These are phyloP conservation scores for Drosophila rubida DNA, from an alignment of 2,888 invertebrate species.

Conservation along the genomic window DNA sequence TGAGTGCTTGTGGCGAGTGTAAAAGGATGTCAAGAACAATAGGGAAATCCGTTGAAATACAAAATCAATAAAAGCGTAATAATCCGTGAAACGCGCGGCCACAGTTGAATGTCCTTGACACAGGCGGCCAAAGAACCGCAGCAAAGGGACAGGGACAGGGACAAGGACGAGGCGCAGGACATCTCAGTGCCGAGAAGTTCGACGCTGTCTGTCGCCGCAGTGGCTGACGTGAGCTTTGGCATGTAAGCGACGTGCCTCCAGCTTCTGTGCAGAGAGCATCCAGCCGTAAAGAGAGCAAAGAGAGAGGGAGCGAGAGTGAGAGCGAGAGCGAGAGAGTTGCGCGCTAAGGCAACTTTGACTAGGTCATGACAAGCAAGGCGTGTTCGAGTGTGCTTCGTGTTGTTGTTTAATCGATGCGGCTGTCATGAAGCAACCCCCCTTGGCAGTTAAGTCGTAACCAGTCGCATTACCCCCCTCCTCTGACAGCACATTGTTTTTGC, in stretches of 20 bases:
- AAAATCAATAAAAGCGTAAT: slow-evolving; percentile 50
- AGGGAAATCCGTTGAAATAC: slow-evolving; percentile 27
- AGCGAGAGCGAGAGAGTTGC: slow-evolving; percentile 28
- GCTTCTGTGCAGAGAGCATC: slow-evolving; percentile 7
- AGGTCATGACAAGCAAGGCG: slow-evolving; percentile 68
- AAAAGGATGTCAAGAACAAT: slow-evolving; percentile 8
- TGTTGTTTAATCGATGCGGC: slow-evolving; percentile 68
- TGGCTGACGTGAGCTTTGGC: slow-evolving; percentile 64
- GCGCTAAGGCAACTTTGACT: slow-evolving; percentile 59
- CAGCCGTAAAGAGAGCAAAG: slow-evolving; percentile 8
- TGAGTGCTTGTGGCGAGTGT: neutral
- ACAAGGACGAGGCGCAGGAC: neutral
- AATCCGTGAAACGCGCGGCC: slow-evolving; percentile 30
- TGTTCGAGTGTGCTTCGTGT: neutral
- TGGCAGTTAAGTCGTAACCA: slow-evolving; percentile 1
- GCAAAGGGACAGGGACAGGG: neutral
- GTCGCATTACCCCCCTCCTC: neutral
- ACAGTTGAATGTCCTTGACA: slow-evolving; percentile 70
- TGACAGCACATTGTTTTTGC: slow-evolving; percentile 12
- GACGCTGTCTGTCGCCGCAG: slow-evolving; percentile 22
- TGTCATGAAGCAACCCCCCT: slow-evolving; percentile 37
- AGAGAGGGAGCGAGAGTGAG: neutral
- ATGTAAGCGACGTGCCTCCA: slow-evolving; percentile 20
- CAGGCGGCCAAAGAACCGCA: slow-evolving; percentile 13
- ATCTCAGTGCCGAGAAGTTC: slow-evolving; percentile 31